phyloP scores from a whole-genome alignment of 2,113 vertebrate species.

The Arothron firmamentum region DNA sequence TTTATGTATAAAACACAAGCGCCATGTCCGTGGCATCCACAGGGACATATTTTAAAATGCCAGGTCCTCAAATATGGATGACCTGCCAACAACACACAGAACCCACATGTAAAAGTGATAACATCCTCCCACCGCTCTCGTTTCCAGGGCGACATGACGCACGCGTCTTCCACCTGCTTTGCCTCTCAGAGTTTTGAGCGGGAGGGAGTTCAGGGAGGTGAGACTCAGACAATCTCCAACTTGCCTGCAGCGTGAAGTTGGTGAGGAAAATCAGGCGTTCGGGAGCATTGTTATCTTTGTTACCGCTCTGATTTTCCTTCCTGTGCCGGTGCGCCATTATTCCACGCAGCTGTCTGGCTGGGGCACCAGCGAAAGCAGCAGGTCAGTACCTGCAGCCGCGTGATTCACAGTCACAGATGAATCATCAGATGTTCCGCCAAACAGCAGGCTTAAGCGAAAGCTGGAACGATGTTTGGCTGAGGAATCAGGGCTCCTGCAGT shows the following conservation, averaged over 20 bases:
- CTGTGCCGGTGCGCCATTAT: too few species aligned
- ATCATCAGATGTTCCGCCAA: constrained; percentile 12
- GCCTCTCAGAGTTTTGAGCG: constrained; percentile 37
- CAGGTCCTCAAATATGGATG: too few species aligned
- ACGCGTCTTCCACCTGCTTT: constrained; percentile 32
- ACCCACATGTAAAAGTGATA: constrained; percentile 12
- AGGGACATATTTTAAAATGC: background rate
- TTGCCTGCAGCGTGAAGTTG: constrained; percentile 24
- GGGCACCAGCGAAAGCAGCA: constrained; percentile 23
- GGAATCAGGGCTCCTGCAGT: constrained; percentile 19
- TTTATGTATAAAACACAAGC: background rate
- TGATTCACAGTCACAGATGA: constrained; percentile 38
- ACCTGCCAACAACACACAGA: background rate
- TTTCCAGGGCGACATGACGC: constrained; percentile 61
- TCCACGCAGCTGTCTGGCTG: constrained; percentile 11
- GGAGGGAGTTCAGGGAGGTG: constrained; percentile 13
- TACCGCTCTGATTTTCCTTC: constrained; percentile 18
- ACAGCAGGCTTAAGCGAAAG: background rate
- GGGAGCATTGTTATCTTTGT: constrained; percentile 1
- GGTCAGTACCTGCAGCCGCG: constrained; percentile 38
- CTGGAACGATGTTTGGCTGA: constrained; percentile 4
- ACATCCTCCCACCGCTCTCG: constrained; percentile 42
- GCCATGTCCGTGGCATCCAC: background rate
- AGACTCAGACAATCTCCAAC: constrained; percentile 39
- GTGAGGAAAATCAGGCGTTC: constrained; percentile 23